Percentiles rank a stretch among this genome's conserved stretches.
Evolutionary conservation across 2,113 vertebrate genomes (phyloP).

Genomic region (Symphodus melops): DNA sequence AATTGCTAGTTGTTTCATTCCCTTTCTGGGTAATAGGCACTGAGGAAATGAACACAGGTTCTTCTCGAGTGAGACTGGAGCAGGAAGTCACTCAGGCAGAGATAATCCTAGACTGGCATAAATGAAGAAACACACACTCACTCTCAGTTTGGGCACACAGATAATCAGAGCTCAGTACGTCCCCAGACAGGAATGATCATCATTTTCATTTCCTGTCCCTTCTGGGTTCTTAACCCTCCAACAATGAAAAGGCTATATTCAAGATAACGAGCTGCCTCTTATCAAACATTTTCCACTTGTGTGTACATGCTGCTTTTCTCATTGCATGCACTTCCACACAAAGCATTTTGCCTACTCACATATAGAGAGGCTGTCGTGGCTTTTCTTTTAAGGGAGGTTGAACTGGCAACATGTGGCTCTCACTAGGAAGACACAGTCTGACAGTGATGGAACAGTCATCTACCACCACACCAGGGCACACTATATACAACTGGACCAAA

Average conservation of each 20-base stretch:
- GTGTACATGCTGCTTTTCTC: background rate
- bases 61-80: constrained; percentile 36
- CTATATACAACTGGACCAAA: constrained; percentile 3
- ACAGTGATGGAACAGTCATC: constrained; percentile 25
- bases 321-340: background rate
- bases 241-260: constrained; percentile 30
- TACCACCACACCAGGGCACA: constrained; percentile 2
- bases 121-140: constrained; percentile 34
- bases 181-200: constrained; percentile 32
- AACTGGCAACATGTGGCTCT: constrained; percentile 36
- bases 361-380: constrained; percentile 9
- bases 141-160: constrained; percentile 5
- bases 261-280: constrained; percentile 14
- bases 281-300: background rate
- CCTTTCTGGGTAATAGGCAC: constrained; percentile 38
- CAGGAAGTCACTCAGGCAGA: constrained; percentile 55
- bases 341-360: background rate
- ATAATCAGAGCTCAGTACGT: constrained; percentile 44
- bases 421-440: constrained; percentile 9
- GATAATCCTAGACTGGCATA: constrained; percentile 46
- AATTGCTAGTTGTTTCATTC: constrained; percentile 57
- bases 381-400: constrained; percentile 15
- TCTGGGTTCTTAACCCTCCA: constrained; percentile 12
- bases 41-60: constrained; percentile 61
- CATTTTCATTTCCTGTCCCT: constrained; percentile 33